Evolutionary conservation across 2,113 vertebrate genomes (phyloP).

Genomic region (Mobula birostris): DNA sequence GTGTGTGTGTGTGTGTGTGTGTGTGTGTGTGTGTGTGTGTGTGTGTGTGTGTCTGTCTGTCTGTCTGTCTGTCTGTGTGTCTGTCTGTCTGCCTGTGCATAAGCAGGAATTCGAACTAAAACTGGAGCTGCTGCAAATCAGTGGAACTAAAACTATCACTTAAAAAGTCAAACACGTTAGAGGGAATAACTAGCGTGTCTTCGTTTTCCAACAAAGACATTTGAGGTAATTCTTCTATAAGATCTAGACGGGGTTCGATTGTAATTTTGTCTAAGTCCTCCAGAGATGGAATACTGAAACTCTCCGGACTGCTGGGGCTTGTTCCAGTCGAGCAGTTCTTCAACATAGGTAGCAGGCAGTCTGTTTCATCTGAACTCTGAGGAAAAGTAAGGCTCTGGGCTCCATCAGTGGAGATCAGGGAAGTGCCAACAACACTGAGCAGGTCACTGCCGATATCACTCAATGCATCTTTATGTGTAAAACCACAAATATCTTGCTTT

Average conservation of each 20-base stretch:
- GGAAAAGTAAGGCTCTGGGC: neutral
- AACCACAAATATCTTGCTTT: slow-evolving; percentile 42
- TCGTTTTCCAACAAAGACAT: slow-evolving; percentile 16
- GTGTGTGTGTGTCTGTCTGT: too few relatives aligned
- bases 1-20: too few relatives aligned
- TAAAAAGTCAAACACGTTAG: slow-evolving; percentile 32
- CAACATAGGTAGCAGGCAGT: neutral
- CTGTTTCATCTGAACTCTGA: slow-evolving; percentile 18
- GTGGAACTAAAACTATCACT: slow-evolving; percentile 38
- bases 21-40: too few relatives aligned
- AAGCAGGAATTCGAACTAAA: slow-evolving; percentile 5
- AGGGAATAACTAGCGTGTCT: neutral
- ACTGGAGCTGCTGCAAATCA: slow-evolving; percentile 38
- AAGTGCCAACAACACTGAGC: slow-evolving; percentile 26
- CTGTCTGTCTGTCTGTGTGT: too few relatives aligned
- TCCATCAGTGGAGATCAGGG: slow-evolving; percentile 19
- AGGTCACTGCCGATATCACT: slow-evolving; percentile 20
- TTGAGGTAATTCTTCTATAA: slow-evolving; percentile 33
- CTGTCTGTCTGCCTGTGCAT: neutral
- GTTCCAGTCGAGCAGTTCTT: slow-evolving; percentile 33
- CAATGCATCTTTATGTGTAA: slow-evolving; percentile 43
- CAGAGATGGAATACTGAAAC: slow-evolving; percentile 38
- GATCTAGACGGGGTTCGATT: slow-evolving; percentile 36
- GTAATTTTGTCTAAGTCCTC: slow-evolving; percentile 40
- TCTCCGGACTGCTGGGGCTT: slow-evolving; percentile 23